Conservation (phyloP, 2,888 invertebrate genomes). For the Andrena trimmerana region DNA sequence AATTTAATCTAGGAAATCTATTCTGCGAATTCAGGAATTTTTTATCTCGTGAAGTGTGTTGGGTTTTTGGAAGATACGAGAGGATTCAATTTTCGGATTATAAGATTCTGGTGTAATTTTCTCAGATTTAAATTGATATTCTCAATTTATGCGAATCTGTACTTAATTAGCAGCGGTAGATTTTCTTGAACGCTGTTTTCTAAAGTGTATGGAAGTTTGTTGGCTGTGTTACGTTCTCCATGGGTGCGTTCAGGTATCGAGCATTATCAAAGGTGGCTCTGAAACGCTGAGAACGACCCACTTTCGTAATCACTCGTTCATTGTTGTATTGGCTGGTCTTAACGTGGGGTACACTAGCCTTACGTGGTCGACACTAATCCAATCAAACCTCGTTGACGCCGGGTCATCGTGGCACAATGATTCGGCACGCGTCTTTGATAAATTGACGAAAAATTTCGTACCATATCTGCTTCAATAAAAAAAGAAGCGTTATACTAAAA, state of each 20-base stretch:
- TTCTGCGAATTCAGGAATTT: too few species aligned
- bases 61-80: too few species aligned
- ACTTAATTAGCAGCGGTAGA: background rate
- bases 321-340: conserved; percentile 58
- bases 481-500: too few species aligned
- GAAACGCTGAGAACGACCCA: conserved; percentile 61
- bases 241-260: conserved; percentile 48
- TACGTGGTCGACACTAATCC: conserved; percentile 58
- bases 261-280: conserved; percentile 52
- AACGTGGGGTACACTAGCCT: conserved; percentile 35
- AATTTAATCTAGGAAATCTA: too few species aligned
- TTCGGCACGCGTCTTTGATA: conserved; percentile 29
- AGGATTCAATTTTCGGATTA: too few species aligned
- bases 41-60: too few species aligned
- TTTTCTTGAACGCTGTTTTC: background rate
- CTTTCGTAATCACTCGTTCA: conserved; percentile 67
- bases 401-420: conserved; percentile 48
- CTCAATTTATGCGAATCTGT: too few species aligned
- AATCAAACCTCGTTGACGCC: conserved; percentile 59
- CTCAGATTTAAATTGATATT: too few species aligned
- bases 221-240: background rate
- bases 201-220: conserved; percentile 6
- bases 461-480: background rate
- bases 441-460: background rate
- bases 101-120: too few species aligned